A percentile compares a stretch with the other conserved stretches of the same genome.
phyloP scores from a whole-genome alignment of 2,888 invertebrate species.

The Andrena chrysosceles region DNA sequence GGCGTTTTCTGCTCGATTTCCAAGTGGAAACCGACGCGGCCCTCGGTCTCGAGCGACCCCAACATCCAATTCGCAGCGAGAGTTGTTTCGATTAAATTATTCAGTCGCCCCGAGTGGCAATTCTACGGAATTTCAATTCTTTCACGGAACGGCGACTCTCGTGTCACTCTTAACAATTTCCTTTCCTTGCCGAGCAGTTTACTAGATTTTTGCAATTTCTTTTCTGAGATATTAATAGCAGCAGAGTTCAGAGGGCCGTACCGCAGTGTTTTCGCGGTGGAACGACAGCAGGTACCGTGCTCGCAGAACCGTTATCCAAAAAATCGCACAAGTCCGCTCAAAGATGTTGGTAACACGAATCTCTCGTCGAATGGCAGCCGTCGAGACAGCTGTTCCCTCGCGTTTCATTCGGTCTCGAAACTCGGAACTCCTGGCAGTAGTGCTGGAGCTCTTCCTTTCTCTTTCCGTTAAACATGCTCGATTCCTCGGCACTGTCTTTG shows the following conservation, averaged over 20 bases:
- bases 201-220: too few species aligned
- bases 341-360: constrained; percentile 62
- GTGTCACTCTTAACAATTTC: too few species aligned
- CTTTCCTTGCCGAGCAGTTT: too few species aligned
- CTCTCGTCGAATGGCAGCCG: constrained; percentile 76
- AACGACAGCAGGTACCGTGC: constrained; percentile 37
- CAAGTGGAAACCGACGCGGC: neutral
- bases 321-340: constrained; percentile 79
- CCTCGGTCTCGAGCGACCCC: neutral
- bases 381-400: constrained; percentile 69
- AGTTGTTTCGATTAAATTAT: constrained; percentile 28
- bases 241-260: too few species aligned
- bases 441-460: constrained; percentile 48
- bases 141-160: neutral
- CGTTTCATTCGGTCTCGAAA: constrained; percentile 25
- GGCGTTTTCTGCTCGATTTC: constrained; percentile 4
- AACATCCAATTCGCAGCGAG: constrained; percentile 1
- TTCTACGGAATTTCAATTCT: neutral
- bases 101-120: neutral
- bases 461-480: constrained; percentile 28
- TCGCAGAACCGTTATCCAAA: constrained; percentile 49
- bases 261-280: neutral
- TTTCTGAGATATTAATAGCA: too few species aligned
- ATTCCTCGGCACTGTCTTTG: constrained; percentile 61
- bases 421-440: constrained; percentile 28